phyloP scores from a whole-genome alignment of 2,888 invertebrate species.

The Archaeoteleia sp. region DNA sequence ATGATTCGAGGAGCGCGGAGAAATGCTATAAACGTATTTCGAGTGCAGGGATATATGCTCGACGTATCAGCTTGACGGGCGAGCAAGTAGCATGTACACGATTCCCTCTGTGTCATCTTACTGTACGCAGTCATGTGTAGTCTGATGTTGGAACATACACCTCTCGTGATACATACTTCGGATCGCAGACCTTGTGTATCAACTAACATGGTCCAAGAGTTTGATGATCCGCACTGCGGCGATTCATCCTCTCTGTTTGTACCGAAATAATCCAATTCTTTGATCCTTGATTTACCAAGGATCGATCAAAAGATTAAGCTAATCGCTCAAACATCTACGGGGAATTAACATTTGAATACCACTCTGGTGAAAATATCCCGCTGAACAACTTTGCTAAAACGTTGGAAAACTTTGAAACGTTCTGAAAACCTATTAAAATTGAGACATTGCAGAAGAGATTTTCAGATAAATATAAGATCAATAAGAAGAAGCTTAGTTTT shows the following conservation, averaged over 20 bases:
- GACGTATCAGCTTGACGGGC: slow-evolving; percentile 48
- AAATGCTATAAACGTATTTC: slow-evolving; percentile 37
- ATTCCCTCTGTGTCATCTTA: slow-evolving; percentile 50
- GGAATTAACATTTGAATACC: too few species aligned
- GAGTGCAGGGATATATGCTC: slow-evolving; percentile 40
- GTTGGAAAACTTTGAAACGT: too few species aligned
- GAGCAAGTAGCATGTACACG: slow-evolving; percentile 50
- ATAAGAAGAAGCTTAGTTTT: too few species aligned
- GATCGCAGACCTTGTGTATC: slow-evolving; percentile 41
- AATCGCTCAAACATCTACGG: slow-evolving; percentile 1
- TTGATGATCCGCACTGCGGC: slow-evolving; percentile 45
- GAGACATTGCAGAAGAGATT: too few species aligned
- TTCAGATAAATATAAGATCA: too few species aligned
- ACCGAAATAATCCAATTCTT: slow-evolving; percentile 21
- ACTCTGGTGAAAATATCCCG: too few species aligned
- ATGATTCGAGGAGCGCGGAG: slow-evolving; percentile 28
- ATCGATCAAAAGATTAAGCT: slow-evolving; percentile 11
- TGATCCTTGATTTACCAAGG: slow-evolving; percentile 33
- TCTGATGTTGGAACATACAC: slow-evolving; percentile 41
- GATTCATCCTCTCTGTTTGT: slow-evolving; percentile 17
- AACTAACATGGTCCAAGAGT: slow-evolving; percentile 38
- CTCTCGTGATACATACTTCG: slow-evolving; percentile 22
- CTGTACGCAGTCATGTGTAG: slow-evolving; percentile 49
- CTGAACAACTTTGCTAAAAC: too few species aligned
- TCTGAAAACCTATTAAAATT: too few species aligned